Conservation (phyloP, 2,113 vertebrate species). For the Sander vitreus region DNA sequence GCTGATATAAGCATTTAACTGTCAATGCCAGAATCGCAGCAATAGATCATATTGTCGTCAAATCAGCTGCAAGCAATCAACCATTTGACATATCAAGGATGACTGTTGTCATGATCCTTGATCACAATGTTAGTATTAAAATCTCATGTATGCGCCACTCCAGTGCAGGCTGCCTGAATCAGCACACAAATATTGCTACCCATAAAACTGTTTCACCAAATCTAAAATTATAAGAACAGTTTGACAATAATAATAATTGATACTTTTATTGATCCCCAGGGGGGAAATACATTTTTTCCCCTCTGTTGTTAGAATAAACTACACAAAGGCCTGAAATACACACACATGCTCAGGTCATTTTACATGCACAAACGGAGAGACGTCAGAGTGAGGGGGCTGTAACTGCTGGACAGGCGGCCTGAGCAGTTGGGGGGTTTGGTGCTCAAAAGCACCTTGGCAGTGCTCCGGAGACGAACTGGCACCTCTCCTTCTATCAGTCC, state of each 20-base stretch:
- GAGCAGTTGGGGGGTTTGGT: too few relatives aligned
- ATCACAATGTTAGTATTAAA: constrained; percentile 41
- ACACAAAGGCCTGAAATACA: too few relatives aligned
- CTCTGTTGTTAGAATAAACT: too few relatives aligned
- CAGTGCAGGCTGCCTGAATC: background rate
- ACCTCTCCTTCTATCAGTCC: too few relatives aligned
- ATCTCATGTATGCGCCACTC: constrained; percentile 20
- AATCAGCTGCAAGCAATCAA: constrained; percentile 36
- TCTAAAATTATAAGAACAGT: background rate
- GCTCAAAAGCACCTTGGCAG: too few relatives aligned
- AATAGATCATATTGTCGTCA: constrained; percentile 3
- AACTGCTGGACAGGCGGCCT: too few relatives aligned
- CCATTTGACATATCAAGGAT: constrained; percentile 39
- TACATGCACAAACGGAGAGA: too few relatives aligned
- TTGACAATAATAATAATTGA: background rate
- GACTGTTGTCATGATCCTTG: constrained; percentile 22
- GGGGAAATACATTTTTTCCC: too few relatives aligned
- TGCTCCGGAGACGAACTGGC: too few relatives aligned
- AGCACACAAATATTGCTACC: constrained; percentile 13
- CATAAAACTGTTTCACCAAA: background rate
- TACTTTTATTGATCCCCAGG: too few relatives aligned
- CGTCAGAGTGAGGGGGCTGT: too few relatives aligned
- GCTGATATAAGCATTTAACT: constrained; percentile 20
- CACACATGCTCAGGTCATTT: too few relatives aligned
- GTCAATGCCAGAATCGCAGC: constrained; percentile 32